phyloP scores from a whole-genome alignment of 2,888 invertebrate species.

The Cabera pusaria region DNA sequence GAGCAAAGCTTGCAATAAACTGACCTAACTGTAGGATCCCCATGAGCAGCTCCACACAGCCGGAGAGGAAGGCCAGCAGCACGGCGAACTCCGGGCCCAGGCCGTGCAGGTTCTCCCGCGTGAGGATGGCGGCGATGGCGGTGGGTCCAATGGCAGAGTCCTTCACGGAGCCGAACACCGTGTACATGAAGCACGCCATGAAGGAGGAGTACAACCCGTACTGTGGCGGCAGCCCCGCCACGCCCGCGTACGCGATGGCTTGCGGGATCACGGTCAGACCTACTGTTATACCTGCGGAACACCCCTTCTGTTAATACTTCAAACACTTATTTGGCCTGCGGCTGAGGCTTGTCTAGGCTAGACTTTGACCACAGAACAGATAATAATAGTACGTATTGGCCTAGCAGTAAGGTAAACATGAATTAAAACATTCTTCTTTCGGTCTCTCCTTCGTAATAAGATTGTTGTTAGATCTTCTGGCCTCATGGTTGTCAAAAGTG shows the following conservation, averaged over 20 bases:
- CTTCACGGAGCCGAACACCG: slow-evolving; percentile 90
- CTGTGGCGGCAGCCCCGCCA: slow-evolving; percentile 88
- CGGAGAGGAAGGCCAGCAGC: slow-evolving; percentile 87
- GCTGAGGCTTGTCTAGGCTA: too few species aligned
- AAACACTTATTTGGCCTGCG: too few species aligned
- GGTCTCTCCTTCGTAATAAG: too few species aligned
- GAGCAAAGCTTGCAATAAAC: too few species aligned
- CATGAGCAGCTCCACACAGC: slow-evolving; percentile 88
- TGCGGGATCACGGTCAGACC: slow-evolving; percentile 93
- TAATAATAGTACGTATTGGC: too few species aligned
- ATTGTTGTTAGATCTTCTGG: too few species aligned
- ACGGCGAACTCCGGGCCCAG: slow-evolving; percentile 89
- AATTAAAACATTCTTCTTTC: too few species aligned
- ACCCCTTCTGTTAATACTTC: too few species aligned
- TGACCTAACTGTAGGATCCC: slow-evolving; percentile 89
- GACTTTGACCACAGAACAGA: too few species aligned
- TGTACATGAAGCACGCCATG: slow-evolving; percentile 96
- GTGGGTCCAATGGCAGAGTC: slow-evolving; percentile 92
- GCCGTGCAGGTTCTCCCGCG: slow-evolving; percentile 88
- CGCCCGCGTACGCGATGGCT: slow-evolving; percentile 91
- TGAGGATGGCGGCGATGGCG: slow-evolving; percentile 92
- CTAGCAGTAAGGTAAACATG: too few species aligned
- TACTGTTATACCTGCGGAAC: slow-evolving; percentile 83
- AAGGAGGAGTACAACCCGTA: slow-evolving; percentile 97
- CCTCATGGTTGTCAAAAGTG: too few species aligned